Evolutionary conservation across 2,113 vertebrate genomes (phyloP).

Genomic region (Rhineura floridana): DNA sequence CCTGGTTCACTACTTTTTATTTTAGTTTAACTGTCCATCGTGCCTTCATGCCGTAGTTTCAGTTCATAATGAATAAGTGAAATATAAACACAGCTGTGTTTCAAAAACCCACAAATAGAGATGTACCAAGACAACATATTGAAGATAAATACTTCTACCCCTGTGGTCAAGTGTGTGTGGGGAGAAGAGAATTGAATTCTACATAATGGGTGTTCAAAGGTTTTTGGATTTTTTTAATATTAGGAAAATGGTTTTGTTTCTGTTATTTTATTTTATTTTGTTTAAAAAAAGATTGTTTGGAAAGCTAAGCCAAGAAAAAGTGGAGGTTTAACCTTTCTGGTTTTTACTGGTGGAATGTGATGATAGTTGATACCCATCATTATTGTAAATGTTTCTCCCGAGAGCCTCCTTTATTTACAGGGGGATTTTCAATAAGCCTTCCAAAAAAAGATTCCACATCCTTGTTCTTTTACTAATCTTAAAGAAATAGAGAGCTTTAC

Average conservation of each 20-base stretch:
- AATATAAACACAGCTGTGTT: slow-evolving; percentile 60
- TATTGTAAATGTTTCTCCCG: slow-evolving; percentile 70
- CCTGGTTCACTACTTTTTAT: slow-evolving; percentile 50
- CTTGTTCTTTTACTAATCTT: slow-evolving; percentile 40
- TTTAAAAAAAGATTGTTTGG: slow-evolving; percentile 51
- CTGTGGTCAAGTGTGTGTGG: slow-evolving; percentile 71
- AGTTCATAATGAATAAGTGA: slow-evolving; percentile 69
- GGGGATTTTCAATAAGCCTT: slow-evolving; percentile 49
- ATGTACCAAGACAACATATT: slow-evolving; percentile 67
- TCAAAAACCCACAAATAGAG: slow-evolving; percentile 52
- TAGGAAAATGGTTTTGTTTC: slow-evolving; percentile 68
- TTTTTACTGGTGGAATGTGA: slow-evolving; percentile 72
- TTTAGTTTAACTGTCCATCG: slow-evolving; percentile 54
- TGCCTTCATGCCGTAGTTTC: slow-evolving; percentile 53
- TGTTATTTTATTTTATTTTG: background rate
- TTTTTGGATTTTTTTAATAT: slow-evolving; percentile 53
- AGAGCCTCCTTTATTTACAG: slow-evolving; percentile 67
- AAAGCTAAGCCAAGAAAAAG: slow-evolving; percentile 74
- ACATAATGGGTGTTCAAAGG: slow-evolving; percentile 70
- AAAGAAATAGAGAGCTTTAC: slow-evolving; percentile 4
- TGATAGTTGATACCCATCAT: slow-evolving; percentile 72
- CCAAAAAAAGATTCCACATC: slow-evolving; percentile 38
- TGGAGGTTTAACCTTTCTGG: slow-evolving; percentile 67
- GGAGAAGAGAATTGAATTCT: slow-evolving; percentile 66
- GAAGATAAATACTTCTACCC: slow-evolving; percentile 73